Base-by-base conservation (phyloP, 2,113 vertebrate genomes). In the Triplophysa siluroides region DNA sequence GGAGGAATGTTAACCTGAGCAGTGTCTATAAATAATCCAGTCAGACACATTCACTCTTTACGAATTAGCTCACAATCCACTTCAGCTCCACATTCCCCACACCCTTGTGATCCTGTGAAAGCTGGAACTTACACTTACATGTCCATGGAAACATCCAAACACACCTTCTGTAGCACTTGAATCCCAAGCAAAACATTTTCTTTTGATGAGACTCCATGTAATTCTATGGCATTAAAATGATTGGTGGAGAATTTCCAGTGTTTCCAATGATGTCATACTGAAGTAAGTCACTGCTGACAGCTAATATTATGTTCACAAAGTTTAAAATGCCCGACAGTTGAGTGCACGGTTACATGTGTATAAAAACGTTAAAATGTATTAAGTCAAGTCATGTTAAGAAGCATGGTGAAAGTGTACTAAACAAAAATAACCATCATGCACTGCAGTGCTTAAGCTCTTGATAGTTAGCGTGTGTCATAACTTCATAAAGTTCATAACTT, bases 251-350 rank as follows among this genome's bases (percentile, higher is more conserved):
- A 86, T 83, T 77, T 13, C 71, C 29, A 47, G 54, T 50, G 82
- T 85, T 87, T 85, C 83, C 81, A 85, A 50, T 88, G 83, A 90
- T 83, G 65, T 85, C 87, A 88, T 81, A 72, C 1, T 79, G 86
- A 86, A 85, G 78, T 74, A 62, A 54, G 65, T 79, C 64, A 69
- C 81, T 88, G 80, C 83, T 85, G 77, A 83, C 41, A 76, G 52
- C 38, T 71, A 72, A 60, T 74, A 14, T 64, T 67, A 78, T 6
- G 69, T 85, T 72, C 47, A 19, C 67, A 70, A 61, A 29, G 79
- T 14, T 62, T 75, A 52, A 63, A 0, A 60, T 41, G 61, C 24
- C 38, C 77, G 79, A 76, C 78, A 58, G 79, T 64, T 85, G 24
- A 19, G 62, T 77, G 41, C 56, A 45, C 33, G 33, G 43, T 29